Evolutionary conservation across 2,797 vertebrate species (phyloP), one percentile per base, ranked within the genome.

Genomic region (Yasuhikotakia modesta): DNA sequence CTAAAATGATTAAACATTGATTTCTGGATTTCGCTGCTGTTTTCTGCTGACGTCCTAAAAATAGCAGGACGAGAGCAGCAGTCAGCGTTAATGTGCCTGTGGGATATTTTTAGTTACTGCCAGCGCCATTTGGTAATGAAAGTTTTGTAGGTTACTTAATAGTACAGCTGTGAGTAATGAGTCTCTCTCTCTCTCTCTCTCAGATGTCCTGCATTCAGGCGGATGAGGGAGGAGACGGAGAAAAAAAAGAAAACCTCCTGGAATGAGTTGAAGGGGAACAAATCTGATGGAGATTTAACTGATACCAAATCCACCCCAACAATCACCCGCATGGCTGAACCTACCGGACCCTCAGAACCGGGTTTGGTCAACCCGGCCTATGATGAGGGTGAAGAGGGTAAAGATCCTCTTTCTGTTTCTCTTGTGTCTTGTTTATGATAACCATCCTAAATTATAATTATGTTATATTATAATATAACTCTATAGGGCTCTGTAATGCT

Each of bases 361-460:
- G 96, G 96, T 0, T 85, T 96, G 76, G 93, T 96, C 64, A 97
- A 97, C 84, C 96, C 95, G 70, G 95, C 96, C 57, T 97, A 94
- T 83, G 96, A 97, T 85, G 96, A 96, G 89, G 90, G 91, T 61
- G 96, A 98, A 81, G 96, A 96, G 60, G 96, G 96, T 97, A 91
- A 85, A 91, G 17, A 58, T 72, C 79, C 57, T 70, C 69, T 73
- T 85, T 53, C 39, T 78, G 21, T 65, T 76, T 67, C 55, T 52
- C 11, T 50, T 39, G 21, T 7, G 2, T 2, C 21, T 55, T 12
- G 1, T 2, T 58, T 13, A 27, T 16, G 13, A 11, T 21, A 4
- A n/a, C 19, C 53, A 43, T 8, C 10, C 39, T 11, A 1, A 57
- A 22, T 12, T 22, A 22, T 13, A n/a, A 3, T 22, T 57, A 57